These are phyloP conservation scores for Acipenser oxyrinchus DNA, from an alignment of 2,797 vertebrate species.

Conservation along the genomic window DNA sequence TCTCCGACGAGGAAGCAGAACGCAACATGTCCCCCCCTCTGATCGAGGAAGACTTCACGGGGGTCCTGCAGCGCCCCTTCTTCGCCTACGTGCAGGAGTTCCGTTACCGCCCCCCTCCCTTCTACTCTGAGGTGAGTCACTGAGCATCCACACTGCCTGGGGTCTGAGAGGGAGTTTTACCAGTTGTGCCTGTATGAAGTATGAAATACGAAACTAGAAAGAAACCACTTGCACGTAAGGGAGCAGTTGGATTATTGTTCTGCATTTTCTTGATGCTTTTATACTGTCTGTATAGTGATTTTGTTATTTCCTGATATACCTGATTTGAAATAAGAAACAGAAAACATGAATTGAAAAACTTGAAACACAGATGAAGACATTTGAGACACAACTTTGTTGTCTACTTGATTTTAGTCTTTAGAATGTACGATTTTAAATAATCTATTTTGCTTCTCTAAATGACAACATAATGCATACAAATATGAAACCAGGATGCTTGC, in stretches of 20 bases:
- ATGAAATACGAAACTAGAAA: not conserved
- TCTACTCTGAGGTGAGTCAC: slow-evolving; percentile 81
- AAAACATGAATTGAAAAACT: no score
- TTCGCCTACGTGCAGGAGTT: slow-evolving; percentile 88
- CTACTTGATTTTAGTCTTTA: not conserved
- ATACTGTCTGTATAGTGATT: no score
- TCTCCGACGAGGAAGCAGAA: slow-evolving; percentile 60
- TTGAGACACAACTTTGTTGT: no score
- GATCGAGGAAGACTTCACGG: slow-evolving; percentile 51
- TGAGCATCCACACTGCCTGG: not conserved
- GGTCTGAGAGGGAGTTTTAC: not conserved
- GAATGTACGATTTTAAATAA: not conserved
- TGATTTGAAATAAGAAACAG: no score
- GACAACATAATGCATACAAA: no score
- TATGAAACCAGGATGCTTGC: no score
- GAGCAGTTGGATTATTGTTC: not conserved
- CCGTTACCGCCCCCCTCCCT: slow-evolving; percentile 79
- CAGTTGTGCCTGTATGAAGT: not conserved
- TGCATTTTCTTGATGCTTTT: not conserved
- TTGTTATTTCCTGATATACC: no score
- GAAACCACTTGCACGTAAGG: not conserved
- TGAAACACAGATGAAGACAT: no score
- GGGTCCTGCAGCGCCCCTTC: slow-evolving; percentile 68
- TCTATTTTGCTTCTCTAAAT: not conserved
- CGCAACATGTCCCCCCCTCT: slow-evolving; percentile 31